A percentile compares a stretch with the other conserved stretches of the same genome.
Evolutionary conservation across 2,888 invertebrate species (phyloP).

Genomic region (Mesoligia furuncula): DNA sequence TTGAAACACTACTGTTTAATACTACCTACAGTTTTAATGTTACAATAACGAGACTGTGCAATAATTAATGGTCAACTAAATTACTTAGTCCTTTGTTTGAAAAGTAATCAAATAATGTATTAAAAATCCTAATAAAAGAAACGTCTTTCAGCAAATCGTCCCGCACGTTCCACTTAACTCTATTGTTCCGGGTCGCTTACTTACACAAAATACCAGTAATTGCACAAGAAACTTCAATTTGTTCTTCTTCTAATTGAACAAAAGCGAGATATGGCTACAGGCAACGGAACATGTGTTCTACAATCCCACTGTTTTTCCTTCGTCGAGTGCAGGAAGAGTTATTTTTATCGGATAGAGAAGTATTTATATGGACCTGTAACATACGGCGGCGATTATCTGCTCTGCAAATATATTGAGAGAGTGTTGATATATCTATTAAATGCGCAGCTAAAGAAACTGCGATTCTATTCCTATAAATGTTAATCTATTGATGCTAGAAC

Average conservation of each 20-base stretch:
- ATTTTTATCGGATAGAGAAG: constrained; percentile 40
- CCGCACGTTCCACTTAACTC: constrained; percentile 24
- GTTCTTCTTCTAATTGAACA: constrained; percentile 65
- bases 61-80: no score
- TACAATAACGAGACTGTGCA: no score
- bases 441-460: constrained; percentile 51
- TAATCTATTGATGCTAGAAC: constrained; percentile 16
- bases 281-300: constrained; percentile 56
- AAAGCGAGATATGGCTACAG: constrained; percentile 56
- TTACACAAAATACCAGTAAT: constrained; percentile 54
- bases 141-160: not conserved
- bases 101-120: not conserved
- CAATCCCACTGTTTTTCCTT: constrained; percentile 40
- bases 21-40: not conserved
- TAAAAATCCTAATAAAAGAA: not conserved
- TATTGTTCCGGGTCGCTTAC: constrained; percentile 34
- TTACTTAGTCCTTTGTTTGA: not conserved
- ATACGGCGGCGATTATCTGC: constrained; percentile 33
- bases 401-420: constrained; percentile 51
- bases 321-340: constrained; percentile 39
- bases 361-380: constrained; percentile 39
- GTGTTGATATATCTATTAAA: constrained; percentile 59
- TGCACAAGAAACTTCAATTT: constrained; percentile 50
- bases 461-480: constrained; percentile 34
- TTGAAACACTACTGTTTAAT: no score